A percentile compares a stretch with the other conserved stretches of the same genome.
These are phyloP conservation scores for Microchrysa polita DNA, from an alignment of 2,888 invertebrate genomes.

Conservation along the genomic window DNA sequence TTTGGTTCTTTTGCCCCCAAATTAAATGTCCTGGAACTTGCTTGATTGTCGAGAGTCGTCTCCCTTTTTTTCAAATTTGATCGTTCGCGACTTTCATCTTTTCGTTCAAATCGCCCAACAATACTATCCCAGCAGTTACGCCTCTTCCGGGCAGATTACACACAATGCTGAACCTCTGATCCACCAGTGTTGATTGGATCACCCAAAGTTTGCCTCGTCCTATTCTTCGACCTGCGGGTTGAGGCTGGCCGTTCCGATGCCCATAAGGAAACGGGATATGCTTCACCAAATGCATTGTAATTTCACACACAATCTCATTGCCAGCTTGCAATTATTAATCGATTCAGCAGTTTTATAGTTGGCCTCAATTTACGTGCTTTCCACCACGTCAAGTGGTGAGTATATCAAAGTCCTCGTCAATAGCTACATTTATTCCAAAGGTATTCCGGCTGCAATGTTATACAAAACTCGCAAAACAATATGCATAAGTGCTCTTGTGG, in stretches of 20 bases:
- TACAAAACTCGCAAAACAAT: conserved; percentile 76
- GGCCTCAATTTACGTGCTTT: conserved; percentile 58
- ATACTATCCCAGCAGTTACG: conserved; percentile 80
- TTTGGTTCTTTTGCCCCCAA: conserved; percentile 49
- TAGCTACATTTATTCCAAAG: conserved; percentile 59
- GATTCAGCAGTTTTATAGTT: conserved; percentile 63
- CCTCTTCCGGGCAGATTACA: conserved; percentile 82
- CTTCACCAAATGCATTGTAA: conserved; percentile 85
- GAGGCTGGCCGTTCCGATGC: conserved; percentile 85
- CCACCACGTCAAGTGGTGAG: conserved; percentile 61
- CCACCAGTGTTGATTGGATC: conserved; percentile 42
- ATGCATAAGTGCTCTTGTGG: conserved; percentile 66
- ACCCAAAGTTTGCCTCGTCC: conserved; percentile 74
- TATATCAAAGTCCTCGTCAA: conserved; percentile 64
- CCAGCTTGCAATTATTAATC: conserved; percentile 66
- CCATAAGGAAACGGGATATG: conserved; percentile 94
- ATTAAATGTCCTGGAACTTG: conserved; percentile 46
- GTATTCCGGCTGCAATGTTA: conserved; percentile 60
- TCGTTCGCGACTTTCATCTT: conserved; percentile 69
- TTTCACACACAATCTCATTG: conserved; percentile 70
- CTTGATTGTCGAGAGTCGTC: conserved; percentile 8
- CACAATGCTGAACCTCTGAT: conserved; percentile 60
- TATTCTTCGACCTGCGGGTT: conserved; percentile 92
- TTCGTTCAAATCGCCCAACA: conserved; percentile 89
- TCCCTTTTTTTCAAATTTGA: conserved; percentile 8